phyloP scores from a whole-genome alignment of 2,797 vertebrate species.

The Clarias platycephalus region DNA sequence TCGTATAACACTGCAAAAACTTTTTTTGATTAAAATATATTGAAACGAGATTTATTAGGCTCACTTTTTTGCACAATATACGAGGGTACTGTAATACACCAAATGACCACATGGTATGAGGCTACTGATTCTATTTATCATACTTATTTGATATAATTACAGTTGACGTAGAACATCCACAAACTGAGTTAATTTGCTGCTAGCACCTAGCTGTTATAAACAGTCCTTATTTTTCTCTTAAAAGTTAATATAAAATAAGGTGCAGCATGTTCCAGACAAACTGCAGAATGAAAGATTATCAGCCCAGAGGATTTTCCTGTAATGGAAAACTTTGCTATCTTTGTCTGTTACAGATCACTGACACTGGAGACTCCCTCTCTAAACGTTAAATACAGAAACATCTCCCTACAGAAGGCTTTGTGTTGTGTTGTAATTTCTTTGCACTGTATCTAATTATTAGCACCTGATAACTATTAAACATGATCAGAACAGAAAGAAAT shows the following conservation, averaged over 20 bases:
- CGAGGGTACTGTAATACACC: no score
- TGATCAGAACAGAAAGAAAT: no score
- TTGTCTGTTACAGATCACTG: background rate
- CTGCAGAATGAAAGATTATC: background rate
- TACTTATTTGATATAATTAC: background rate
- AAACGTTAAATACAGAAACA: background rate
- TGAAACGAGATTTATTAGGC: background rate
- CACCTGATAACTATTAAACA: no score
- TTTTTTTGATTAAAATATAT: background rate
- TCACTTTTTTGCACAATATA: background rate
- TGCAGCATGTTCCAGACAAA: background rate
- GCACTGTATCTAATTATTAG: no score
- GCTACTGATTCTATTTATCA: background rate
- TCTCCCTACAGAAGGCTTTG: background rate
- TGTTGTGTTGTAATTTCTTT: no score
- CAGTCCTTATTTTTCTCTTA: background rate
- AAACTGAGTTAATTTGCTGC: background rate
- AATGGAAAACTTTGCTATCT: background rate
- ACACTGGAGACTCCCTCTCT: slow-evolving; percentile 7
- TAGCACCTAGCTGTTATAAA: background rate
- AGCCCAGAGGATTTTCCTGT: background rate
- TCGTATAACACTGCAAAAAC: background rate
- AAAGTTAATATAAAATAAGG: background rate
- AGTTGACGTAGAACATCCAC: background rate
- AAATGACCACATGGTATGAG: background rate